Evolutionary conservation across 2,797 vertebrate genomes (phyloP), one percentile per base, ranked within the genome.

Genomic region (Menidia menidia): DNA sequence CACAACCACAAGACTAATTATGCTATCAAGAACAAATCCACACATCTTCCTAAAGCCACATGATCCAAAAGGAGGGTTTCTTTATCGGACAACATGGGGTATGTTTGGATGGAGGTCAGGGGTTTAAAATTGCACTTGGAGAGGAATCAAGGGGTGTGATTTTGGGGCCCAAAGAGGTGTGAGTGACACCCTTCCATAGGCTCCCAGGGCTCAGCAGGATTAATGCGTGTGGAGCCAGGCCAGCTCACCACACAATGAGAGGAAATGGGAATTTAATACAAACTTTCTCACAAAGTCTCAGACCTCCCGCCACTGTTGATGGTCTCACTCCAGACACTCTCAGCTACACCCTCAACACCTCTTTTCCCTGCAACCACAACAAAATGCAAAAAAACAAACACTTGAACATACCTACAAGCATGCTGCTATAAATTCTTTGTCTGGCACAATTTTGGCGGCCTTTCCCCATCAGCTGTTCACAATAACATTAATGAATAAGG

Each of bases 241-340:
- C 93, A 95, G 88, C 84, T 89, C 57, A 12, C 73, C 82, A 92
- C 87, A 95, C 94, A 95, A 95, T 95, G 89, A 92, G 84, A 86
- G 94, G 94, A 95, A 95, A 93, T 94, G 90, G 88, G 92, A 94
- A 93, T 92, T 92, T 93, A 93, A 93, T 93, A 93, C 93, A 95
- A 92, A 93, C 93, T 93, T 94, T 95, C 93, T 95, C 94, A 94
- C 92, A 91, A 92, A 91, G 87, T 90, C 83, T 71, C 65, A 88
- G 86, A 84, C 76, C 89, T 85, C 86, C 81, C 25, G 66, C 72
- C 81, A 82, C 69, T 64, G 74, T 71, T 74, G 66, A 60, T 43
- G 52, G 75, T 75, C 67, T 87, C 67, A 70, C 68, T 80, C 80
- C 77, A 83, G 73, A 75, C 71, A 62, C 78, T 81, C 75, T 70